Percentiles rank a stretch among this genome's conserved stretches.
phyloP scores from a whole-genome alignment of 2,888 invertebrate genomes.

The Merodon equestris region DNA sequence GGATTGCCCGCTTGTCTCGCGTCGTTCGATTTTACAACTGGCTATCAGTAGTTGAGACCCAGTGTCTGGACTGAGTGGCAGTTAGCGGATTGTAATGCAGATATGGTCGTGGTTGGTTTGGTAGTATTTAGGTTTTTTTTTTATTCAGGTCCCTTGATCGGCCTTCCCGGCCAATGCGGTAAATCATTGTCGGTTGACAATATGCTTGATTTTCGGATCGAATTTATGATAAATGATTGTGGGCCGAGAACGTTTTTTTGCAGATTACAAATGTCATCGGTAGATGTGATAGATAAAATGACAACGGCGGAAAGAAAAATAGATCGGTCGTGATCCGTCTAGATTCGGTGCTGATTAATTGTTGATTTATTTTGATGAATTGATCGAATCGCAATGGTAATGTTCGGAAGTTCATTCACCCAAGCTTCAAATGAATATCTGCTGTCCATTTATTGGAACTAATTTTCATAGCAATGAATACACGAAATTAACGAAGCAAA shows the following conservation, averaged over 20 bases:
- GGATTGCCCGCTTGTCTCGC: constrained; percentile 4
- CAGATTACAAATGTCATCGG: constrained; percentile 55
- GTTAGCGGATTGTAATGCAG: constrained; percentile 12
- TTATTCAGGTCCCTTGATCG: constrained; percentile 47
- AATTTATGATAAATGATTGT: constrained; percentile 59
- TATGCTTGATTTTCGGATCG: constrained; percentile 36
- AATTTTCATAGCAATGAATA: no score
- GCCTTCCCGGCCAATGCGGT: constrained; percentile 34
- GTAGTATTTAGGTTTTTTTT: constrained; percentile 30
- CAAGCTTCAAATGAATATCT: no score
- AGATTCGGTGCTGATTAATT: constrained; percentile 24
- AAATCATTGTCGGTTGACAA: constrained; percentile 53
- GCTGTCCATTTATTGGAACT: no score
- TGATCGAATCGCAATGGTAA: no score
- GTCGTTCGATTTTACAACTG: background rate
- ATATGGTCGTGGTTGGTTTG: constrained; percentile 42
- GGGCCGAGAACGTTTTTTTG: constrained; percentile 32
- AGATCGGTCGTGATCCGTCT: constrained; percentile 32
- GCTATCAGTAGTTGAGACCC: constrained; percentile 19
- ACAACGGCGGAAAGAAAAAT: constrained; percentile 8
- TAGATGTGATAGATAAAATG: constrained; percentile 32
- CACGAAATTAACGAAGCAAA: no score
- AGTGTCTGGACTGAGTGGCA: constrained; percentile 29
- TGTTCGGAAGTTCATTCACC: no score
- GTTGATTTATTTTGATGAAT: constrained; percentile 18